Evolutionary conservation across 2,113 vertebrate genomes (phyloP).

Genomic region (Marmota monax): DNA sequence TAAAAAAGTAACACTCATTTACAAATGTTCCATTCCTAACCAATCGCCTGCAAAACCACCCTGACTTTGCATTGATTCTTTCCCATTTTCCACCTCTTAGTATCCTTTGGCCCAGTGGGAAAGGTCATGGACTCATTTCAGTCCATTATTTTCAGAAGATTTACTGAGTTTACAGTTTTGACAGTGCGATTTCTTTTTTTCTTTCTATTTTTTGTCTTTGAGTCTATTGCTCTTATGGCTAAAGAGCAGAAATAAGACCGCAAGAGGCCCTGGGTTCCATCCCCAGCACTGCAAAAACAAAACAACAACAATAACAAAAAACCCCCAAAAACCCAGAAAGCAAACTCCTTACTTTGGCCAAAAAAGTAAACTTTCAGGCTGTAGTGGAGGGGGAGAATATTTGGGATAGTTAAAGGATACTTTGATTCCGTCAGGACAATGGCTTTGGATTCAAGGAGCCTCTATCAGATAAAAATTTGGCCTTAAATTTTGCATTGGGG

Average conservation of each 20-base stretch:
- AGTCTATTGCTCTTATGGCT: neutral
- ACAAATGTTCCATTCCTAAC: neutral
- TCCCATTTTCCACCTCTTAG: neutral
- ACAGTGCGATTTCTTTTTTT: neutral
- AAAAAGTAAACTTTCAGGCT: conserved; percentile 29
- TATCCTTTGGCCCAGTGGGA: neutral
- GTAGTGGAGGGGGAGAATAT: neutral
- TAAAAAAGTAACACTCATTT: neutral
- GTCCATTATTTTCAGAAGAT: neutral
- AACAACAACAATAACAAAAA: neutral
- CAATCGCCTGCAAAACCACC: neutral
- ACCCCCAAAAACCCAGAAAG: neutral
- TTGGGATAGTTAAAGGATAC: neutral
- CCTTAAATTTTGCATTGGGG: conserved; percentile 53
- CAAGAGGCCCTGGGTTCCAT: neutral
- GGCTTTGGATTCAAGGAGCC: conserved; percentile 35
- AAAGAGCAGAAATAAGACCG: neutral
- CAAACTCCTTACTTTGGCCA: neutral
- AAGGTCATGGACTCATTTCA: neutral
- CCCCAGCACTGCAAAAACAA: neutral
- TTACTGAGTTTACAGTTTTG: neutral
- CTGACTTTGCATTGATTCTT: neutral
- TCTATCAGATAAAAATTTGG: conserved; percentile 70
- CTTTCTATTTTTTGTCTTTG: neutral
- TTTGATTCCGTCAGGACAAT: neutral